A percentile compares a stretch with the other conserved stretches of the same genome.
Conservation (phyloP, 2,113 vertebrate species). For the Dryoscopus gambensis region DNA sequence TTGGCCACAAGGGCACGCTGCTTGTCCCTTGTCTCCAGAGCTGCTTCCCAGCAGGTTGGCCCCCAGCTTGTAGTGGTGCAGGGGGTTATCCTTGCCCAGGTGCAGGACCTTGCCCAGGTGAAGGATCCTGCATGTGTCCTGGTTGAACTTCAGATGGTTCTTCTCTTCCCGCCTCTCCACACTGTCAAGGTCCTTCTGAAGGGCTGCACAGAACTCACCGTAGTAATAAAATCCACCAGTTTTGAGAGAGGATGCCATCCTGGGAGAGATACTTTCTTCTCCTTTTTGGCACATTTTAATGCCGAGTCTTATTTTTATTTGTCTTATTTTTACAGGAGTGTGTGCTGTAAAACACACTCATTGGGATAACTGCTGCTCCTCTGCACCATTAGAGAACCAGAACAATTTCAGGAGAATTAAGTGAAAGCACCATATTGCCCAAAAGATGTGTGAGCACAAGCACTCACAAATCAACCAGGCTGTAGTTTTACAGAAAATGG, state of each 20-base stretch:
- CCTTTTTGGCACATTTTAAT: background rate
- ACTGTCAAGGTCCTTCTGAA: background rate
- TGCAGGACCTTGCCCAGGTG: background rate
- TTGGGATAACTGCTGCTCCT: background rate
- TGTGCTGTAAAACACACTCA: background rate
- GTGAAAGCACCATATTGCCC: background rate
- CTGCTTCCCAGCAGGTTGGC: background rate
- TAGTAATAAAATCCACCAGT: background rate
- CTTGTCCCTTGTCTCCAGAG: background rate
- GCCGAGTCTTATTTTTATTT: background rate
- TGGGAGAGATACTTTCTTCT: background rate
- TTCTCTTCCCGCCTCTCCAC: background rate
- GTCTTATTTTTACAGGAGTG: background rate
- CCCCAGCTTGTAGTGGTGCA: background rate
- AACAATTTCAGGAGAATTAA: background rate
- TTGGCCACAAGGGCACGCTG: background rate
- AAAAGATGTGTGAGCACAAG: background rate
- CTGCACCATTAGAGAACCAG: background rate
- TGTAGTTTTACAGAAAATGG: background rate
- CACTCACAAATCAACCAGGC: background rate
- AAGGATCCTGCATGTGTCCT: background rate
- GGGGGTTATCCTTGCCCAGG: too few species aligned
- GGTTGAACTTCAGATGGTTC: background rate
- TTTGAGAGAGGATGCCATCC: background rate
- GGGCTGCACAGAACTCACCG: too few species aligned